phyloP scores from a whole-genome alignment of 2,797 vertebrate genomes.

The Characodon lateralis region DNA sequence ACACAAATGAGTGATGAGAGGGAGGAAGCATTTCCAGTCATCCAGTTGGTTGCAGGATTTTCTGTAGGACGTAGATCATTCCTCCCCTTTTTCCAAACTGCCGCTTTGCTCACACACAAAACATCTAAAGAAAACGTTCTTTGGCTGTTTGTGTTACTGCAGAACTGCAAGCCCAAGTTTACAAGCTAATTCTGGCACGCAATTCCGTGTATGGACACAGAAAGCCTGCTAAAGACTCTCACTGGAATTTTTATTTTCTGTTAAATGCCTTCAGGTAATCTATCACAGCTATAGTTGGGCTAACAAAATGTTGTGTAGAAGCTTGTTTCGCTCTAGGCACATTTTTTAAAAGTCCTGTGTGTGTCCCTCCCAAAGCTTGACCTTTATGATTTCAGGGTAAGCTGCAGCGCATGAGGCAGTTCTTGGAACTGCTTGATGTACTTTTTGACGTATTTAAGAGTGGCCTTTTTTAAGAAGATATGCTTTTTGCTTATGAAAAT shows the following conservation, averaged over 20 bases:
- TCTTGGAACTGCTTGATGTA: background rate
- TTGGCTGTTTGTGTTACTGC: constrained; percentile 9
- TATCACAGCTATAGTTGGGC: constrained; percentile 9
- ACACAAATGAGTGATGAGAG: background rate
- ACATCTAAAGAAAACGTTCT: background rate
- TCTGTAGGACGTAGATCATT: constrained; percentile 6
- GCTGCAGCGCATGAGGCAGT: background rate
- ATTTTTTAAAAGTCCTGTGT: constrained; percentile 25
- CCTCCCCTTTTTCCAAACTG: constrained; percentile 7
- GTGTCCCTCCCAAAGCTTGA: constrained; percentile 21
- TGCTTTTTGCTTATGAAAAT: background rate
- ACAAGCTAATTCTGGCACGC: constrained; percentile 19
- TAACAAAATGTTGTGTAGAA: constrained; percentile 2
- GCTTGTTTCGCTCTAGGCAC: constrained; percentile 33
- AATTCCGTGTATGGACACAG: constrained; percentile 12
- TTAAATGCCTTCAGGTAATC: background rate
- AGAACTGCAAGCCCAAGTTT: constrained; percentile 1
- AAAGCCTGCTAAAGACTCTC: constrained; percentile 9
- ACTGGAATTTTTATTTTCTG: constrained; percentile 5
- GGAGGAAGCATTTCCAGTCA: constrained; percentile 14
- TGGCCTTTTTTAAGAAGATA: background rate
- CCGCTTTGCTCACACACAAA: constrained; percentile 1
- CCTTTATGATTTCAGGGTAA: constrained; percentile 15
- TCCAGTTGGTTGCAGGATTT: constrained; percentile 38
- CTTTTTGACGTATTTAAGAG: background rate